Base-by-base conservation (phyloP, 92 coral and sea anemone genomes). In the Heliopora coerulea region DNA sequence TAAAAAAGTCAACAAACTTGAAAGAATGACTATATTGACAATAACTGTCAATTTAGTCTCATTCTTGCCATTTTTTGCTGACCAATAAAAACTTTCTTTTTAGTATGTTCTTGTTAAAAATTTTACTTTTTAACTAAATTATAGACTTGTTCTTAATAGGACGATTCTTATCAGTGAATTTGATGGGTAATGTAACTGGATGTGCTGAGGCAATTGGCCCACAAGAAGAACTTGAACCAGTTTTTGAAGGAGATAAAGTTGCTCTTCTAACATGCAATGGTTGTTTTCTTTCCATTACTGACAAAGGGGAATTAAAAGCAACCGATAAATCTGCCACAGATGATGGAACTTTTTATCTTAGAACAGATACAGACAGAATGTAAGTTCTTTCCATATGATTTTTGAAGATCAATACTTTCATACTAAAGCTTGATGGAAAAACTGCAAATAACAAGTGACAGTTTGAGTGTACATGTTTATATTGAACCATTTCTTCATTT, bases 131-230 rank as follows among this genome's bases (percentile, higher is more conserved):
- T 37, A 4, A 37, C 5, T 4, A 12, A 12, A 12, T 12, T 37
- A 37, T n/a, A n/a, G n/a, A n/a, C n/a, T 37, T 37, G 42, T 37
- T 65, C 20, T 49, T 72, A 35, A 3, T 57, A 91, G 97, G 96
- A 23, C 83, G 89, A 29, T 91, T 82, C 75, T 78, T 91, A 83
- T 87, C 97, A 12, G 92, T 89, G 13, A 67, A 91, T 76, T 82
- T 84, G 86, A 91, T 91, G 97, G 97, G 97, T 14, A 82, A 89
- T 46, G 87, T 91, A 54, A 85, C 80, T 69, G 97, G 97, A 4
- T 74, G 90, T 79, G 82, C 93, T 19, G 97, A 92, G 41, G 96
- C 97, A 10, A 92, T 92, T 58, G 96, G 97, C 9, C 92, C 87
- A 32, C 97, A 89, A 73, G 92, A 89, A 78, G 92, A 87, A 78